Conservation (phyloP, 2,113 vertebrate genomes). For the Amia ocellicauda region DNA sequence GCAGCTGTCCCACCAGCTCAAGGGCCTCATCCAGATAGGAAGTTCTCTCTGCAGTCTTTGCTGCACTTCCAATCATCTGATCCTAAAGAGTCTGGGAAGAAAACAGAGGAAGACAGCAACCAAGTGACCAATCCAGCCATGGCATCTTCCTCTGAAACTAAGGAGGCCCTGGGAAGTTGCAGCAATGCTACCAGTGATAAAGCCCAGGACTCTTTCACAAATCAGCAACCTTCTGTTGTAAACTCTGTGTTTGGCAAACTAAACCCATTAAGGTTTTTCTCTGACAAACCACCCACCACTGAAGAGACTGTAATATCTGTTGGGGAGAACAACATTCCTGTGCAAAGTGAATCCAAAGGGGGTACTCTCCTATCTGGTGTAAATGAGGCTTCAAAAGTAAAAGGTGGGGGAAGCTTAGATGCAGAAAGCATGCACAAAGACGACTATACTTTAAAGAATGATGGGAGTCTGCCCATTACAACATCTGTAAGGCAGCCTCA, state of each 20-base stretch:
- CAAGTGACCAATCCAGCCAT: constrained; percentile 16
- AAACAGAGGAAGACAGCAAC: constrained; percentile 26
- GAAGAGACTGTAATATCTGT: constrained; percentile 25
- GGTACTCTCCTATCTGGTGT: constrained; percentile 6
- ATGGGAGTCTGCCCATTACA: background rate
- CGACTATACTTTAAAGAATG: background rate
- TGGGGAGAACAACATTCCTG: constrained; percentile 33
- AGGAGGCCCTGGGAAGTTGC: background rate
- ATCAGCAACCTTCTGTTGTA: constrained; percentile 52
- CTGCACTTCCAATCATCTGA: constrained; percentile 45
- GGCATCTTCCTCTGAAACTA: constrained; percentile 15
- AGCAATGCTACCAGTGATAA: constrained; percentile 23
- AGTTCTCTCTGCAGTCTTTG: constrained; percentile 52
- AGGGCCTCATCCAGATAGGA: constrained; percentile 52
- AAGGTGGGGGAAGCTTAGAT: constrained; percentile 24
- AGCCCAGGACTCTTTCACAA: constrained; percentile 31
- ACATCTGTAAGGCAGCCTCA: background rate
- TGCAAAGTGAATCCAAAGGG: constrained; percentile 30
- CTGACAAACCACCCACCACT: constrained; percentile 9
- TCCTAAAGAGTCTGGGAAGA: constrained; percentile 32
- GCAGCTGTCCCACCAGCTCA: constrained; percentile 54
- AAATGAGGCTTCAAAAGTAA: background rate
- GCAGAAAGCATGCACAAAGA: constrained; percentile 16
- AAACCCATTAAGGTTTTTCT: constrained; percentile 64
- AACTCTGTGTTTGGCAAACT: constrained; percentile 71